phyloP scores from a whole-genome alignment of 2,797 vertebrate species.

The Gymnodraco acuticeps region DNA sequence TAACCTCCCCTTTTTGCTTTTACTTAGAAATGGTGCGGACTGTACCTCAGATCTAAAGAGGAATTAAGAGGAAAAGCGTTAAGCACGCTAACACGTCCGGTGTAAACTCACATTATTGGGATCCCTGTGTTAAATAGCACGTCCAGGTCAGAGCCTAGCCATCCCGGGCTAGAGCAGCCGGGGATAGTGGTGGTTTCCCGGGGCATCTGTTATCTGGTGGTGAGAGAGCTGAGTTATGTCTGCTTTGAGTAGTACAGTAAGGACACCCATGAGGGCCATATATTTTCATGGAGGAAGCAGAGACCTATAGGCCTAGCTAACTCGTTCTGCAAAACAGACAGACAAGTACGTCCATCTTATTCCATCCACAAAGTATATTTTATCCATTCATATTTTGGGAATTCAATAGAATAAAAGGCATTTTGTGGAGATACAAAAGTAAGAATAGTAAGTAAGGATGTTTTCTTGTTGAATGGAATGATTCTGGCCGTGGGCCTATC shows the following conservation, averaged over 20 bases:
- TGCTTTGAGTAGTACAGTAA: slow-evolving; percentile 81
- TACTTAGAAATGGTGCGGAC: slow-evolving; percentile 71
- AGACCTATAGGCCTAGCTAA: slow-evolving; percentile 74
- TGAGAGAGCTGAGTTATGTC: slow-evolving; percentile 80
- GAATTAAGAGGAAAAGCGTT: slow-evolving; percentile 49
- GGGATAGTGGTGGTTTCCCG: slow-evolving; percentile 29
- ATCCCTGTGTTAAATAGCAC: slow-evolving; percentile 59
- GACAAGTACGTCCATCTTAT: slow-evolving; percentile 39
- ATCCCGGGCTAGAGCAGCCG: slow-evolving; percentile 17
- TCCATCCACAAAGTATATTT: slow-evolving; percentile 41
- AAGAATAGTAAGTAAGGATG: slow-evolving; percentile 49
- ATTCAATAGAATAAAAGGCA: slow-evolving; percentile 18
- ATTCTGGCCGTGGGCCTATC: slow-evolving; percentile 64
- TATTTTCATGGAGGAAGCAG: slow-evolving; percentile 78
- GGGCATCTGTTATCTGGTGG: slow-evolving; percentile 75
- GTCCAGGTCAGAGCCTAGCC: slow-evolving; percentile 58
- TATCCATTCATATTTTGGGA: slow-evolving; percentile 27
- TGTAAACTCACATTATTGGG: slow-evolving; percentile 50
- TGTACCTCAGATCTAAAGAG: slow-evolving; percentile 63
- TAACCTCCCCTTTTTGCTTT: slow-evolving; percentile 43
- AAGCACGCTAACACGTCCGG: slow-evolving; percentile 24
- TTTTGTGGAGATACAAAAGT: slow-evolving; percentile 25
- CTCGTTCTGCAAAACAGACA: slow-evolving; percentile 69
- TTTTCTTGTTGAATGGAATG: slow-evolving; percentile 63
- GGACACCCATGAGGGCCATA: slow-evolving; percentile 82